These are phyloP conservation scores for Callopanchax toddi DNA, from an alignment of 2,113 vertebrate species.

Conservation along the genomic window DNA sequence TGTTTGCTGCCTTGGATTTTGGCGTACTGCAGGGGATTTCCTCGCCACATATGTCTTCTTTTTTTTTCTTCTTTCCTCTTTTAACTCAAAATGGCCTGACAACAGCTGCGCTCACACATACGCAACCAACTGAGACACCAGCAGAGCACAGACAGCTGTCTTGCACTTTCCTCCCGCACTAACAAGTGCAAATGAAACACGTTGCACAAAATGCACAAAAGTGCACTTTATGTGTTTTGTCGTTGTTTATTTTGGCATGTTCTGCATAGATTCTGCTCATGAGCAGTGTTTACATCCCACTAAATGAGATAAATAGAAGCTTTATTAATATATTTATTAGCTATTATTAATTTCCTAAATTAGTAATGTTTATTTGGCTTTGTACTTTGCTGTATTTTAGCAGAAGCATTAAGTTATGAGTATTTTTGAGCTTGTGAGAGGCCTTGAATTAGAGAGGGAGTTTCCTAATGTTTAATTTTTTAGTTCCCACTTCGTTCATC, in stretches of 20 bases:
- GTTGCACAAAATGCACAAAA: background rate
- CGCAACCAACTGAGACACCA: conserved; percentile 52
- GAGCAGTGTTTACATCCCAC: background rate
- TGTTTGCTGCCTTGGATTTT: conserved; percentile 72
- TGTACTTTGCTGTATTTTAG: background rate
- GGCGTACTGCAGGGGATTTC: conserved; percentile 82
- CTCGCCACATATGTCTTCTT: conserved; percentile 69
- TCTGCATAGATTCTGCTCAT: too few relatives aligned
- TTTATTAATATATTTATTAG: background rate
- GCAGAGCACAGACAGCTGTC: conserved; percentile 43
- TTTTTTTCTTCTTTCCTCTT: conserved; percentile 82
- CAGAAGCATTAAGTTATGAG: background rate
- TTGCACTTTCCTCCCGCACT: conserved; percentile 16
- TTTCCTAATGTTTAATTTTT: conserved; percentile 59
- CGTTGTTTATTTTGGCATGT: background rate
- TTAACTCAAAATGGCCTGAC: conserved; percentile 78
- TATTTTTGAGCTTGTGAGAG: conserved; percentile 20
- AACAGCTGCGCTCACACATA: conserved; percentile 75
- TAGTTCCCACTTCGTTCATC: conserved; percentile 51
- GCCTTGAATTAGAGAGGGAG: conserved; percentile 41
- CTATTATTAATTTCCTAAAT: background rate
- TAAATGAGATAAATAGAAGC: background rate
- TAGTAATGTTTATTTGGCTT: background rate
- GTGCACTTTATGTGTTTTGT: too few relatives aligned
- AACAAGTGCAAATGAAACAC: conserved; percentile 5